A percentile compares a stretch with the other conserved stretches of the same genome.
phyloP scores from a whole-genome alignment of 2,888 invertebrate genomes.

The Willowsia nigromaculata region DNA sequence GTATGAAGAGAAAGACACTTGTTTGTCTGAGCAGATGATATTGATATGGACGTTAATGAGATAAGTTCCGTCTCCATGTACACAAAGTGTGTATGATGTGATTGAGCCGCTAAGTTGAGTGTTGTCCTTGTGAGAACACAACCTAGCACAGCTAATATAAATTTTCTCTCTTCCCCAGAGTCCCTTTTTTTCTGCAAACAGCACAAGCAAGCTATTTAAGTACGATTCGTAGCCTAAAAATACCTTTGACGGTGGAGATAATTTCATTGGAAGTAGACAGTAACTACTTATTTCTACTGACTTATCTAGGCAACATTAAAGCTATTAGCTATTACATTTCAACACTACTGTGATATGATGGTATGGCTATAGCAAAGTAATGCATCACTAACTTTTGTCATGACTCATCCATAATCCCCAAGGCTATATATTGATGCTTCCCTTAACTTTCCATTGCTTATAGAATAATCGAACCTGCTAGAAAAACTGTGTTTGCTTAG shows the following conservation, averaged over 20 bases:
- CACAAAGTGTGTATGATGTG: background rate
- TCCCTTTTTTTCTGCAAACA: background rate
- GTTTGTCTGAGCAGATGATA: background rate
- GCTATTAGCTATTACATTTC: no score
- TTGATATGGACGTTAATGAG: background rate
- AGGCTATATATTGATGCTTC: background rate
- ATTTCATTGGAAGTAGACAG: background rate
- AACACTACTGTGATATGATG: no score
- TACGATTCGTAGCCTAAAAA: background rate
- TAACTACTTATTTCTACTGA: background rate
- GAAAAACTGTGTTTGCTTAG: no score
- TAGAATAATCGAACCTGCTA: no score
- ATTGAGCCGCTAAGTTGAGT: background rate
- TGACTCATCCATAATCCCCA: background rate
- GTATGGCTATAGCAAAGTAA: background rate
- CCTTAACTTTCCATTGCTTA: background rate
- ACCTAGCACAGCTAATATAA: background rate
- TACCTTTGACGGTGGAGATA: background rate
- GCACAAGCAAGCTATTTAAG: background rate
- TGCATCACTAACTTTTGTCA: background rate
- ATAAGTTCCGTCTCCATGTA: background rate
- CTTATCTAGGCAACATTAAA: no score
- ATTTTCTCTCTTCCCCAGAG: background rate
- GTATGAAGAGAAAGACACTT: background rate
- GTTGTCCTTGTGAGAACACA: no score